These are phyloP conservation scores for Pomacea maculata DNA, from an alignment of 1,140 invertebrate genomes.

Conservation along the genomic window DNA sequence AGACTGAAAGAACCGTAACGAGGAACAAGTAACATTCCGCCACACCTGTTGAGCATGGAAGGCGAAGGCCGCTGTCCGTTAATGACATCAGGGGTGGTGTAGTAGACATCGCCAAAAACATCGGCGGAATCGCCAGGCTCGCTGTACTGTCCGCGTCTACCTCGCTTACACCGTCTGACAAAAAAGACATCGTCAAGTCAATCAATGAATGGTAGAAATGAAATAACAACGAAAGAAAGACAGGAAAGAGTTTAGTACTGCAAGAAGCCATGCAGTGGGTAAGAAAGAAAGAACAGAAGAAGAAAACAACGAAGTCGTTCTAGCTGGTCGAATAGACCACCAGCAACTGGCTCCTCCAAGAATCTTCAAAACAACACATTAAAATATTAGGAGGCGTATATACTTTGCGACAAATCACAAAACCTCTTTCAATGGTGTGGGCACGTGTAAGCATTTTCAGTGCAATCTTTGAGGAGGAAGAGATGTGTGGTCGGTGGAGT, in stretches of 20 bases:
- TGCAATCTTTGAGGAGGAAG: too few relatives aligned
- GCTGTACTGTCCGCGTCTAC: background rate
- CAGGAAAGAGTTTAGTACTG: background rate
- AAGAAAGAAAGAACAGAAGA: background rate
- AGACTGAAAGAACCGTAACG: background rate
- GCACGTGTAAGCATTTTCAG: too few relatives aligned
- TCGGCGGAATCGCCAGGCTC: slow-evolving; percentile 4
- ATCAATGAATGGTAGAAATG: background rate
- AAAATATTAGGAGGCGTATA: too few relatives aligned
- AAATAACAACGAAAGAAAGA: background rate
- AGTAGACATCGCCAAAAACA: slow-evolving; percentile 12
- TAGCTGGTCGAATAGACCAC: background rate
- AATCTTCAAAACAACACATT: too few relatives aligned
- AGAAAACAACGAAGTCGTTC: background rate
- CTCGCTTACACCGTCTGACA: background rate
- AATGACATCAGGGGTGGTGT: slow-evolving; percentile 2
- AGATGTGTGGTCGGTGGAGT: too few relatives aligned
- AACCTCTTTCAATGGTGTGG: too few relatives aligned
- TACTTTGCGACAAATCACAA: too few relatives aligned
- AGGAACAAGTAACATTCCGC: background rate
- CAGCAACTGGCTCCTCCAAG: background rate
- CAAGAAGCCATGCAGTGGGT: background rate
- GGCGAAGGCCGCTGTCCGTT: background rate
- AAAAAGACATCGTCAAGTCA: background rate
- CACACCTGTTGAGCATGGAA: background rate